phyloP scores from a whole-genome alignment of 2,113 vertebrate species.

The Vicugna pacos region DNA sequence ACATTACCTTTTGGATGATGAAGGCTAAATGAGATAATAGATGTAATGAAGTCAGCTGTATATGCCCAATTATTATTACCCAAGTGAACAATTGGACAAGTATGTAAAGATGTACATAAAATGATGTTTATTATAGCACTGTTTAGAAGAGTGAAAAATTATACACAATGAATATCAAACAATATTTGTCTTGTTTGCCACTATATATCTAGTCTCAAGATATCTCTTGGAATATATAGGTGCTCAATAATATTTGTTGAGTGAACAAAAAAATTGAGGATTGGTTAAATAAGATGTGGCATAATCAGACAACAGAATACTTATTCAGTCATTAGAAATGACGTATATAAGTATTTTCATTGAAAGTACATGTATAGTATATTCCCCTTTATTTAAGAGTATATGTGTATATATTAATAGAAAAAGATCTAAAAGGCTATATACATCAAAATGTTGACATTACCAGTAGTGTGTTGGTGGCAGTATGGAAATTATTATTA shows the following conservation, averaged over 20 bases:
- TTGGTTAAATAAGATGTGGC: neutral
- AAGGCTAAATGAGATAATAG: neutral
- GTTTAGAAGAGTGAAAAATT: slow-evolving; percentile 3
- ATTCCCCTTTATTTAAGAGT: slow-evolving; percentile 46
- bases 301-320: neutral
- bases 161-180: neutral
- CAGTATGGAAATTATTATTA: neutral
- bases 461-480: neutral
- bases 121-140: neutral
- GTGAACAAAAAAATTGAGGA: neutral
- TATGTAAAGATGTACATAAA: neutral
- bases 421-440: neutral
- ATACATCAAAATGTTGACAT: neutral
- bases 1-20: neutral
- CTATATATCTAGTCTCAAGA: neutral
- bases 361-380: neutral
- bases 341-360: slow-evolving; percentile 13
- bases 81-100: neutral
- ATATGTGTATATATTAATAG: neutral
- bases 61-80: neutral
- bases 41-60: neutral
- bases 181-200: slow-evolving; percentile 13
- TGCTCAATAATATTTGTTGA: slow-evolving; percentile 22
- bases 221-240: neutral
- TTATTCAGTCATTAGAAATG: slow-evolving; percentile 32